Evolutionary conservation across 2,888 invertebrate genomes (phyloP).

Genomic region (Plagodis pulveraria): DNA sequence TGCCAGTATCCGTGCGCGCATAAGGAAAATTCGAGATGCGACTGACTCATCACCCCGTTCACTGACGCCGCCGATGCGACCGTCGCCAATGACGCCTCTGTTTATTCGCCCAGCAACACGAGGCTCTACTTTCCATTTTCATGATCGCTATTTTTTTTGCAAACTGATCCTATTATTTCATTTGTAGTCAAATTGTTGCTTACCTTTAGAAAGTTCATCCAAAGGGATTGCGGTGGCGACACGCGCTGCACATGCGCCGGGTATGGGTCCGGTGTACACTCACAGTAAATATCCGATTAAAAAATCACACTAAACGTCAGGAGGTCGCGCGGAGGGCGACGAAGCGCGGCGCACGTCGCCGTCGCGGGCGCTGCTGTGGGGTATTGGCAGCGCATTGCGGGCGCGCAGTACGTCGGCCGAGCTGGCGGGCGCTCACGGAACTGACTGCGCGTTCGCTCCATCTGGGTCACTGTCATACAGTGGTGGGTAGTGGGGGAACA

Average conservation of each 20-base stretch:
- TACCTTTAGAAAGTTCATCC: constrained; percentile 64
- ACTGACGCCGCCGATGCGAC: constrained; percentile 48
- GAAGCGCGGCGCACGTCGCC: constrained; percentile 30
- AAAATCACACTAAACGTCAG: constrained; percentile 70
- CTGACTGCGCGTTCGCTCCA: constrained; percentile 82
- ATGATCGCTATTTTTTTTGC: constrained; percentile 27
- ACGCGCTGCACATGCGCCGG: constrained; percentile 48
- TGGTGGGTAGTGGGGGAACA: constrained; percentile 79
- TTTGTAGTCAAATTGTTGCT: constrained; percentile 54
- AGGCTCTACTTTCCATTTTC: constrained; percentile 46
- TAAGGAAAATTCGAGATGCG: constrained; percentile 81
- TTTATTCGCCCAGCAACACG: constrained; percentile 44
- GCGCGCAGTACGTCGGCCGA: constrained; percentile 52
- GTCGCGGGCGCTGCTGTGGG: not conserved
- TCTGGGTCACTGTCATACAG: constrained; percentile 83
- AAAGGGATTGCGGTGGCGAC: constrained; percentile 40
- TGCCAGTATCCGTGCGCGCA: constrained; percentile 65
- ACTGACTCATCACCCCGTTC: constrained; percentile 72
- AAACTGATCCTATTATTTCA: constrained; percentile 38
- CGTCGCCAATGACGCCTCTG: constrained; percentile 34
- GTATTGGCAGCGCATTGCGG: constrained; percentile 25
- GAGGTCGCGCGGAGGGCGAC: constrained; percentile 48
- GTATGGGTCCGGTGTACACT: constrained; percentile 61
- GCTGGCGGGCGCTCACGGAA: constrained; percentile 76
- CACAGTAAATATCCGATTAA: constrained; percentile 73